These are phyloP conservation scores for Heptranchias perlo DNA, from an alignment of 2,113 vertebrate genomes.

Conservation along the genomic window DNA sequence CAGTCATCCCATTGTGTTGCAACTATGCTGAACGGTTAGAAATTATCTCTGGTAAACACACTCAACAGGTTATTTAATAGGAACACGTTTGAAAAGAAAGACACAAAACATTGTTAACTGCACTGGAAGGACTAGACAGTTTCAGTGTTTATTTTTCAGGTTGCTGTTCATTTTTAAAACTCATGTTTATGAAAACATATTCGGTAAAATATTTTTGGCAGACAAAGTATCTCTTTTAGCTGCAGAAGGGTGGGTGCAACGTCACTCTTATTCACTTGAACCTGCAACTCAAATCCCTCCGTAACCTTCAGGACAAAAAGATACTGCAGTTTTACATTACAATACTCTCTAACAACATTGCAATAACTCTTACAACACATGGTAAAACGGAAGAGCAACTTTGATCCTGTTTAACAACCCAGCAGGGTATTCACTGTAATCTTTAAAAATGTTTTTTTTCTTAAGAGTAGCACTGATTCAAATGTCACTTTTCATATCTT, in stretches of 20 bases:
- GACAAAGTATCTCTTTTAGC: not conserved
- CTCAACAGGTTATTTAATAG: not conserved
- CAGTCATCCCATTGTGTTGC: not conserved
- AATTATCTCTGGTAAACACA: not conserved
- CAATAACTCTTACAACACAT: not conserved
- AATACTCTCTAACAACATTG: not conserved
- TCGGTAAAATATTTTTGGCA: not conserved
- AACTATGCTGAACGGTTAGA: not conserved
- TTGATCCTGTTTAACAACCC: not conserved
- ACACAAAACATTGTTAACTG: not conserved
- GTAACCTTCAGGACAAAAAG: not conserved
- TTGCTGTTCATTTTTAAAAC: not conserved
- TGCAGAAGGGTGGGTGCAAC: not conserved
- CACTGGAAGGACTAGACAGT: not conserved
- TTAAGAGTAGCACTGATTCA: not conserved
- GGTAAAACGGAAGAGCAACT: not conserved
- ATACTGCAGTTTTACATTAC: not conserved
- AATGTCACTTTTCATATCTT: not conserved
- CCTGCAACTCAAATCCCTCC: constrained; percentile 7
- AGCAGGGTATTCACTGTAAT: not conserved
- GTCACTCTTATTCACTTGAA: not conserved
- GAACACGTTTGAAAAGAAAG: not conserved
- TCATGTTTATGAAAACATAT: not conserved
- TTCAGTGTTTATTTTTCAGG: not conserved
- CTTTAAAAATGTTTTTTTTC: not conserved